These are phyloP conservation scores for Drosophila sechellia DNA, from an alignment of 1,140 invertebrate genomes.

Conservation along the genomic window DNA sequence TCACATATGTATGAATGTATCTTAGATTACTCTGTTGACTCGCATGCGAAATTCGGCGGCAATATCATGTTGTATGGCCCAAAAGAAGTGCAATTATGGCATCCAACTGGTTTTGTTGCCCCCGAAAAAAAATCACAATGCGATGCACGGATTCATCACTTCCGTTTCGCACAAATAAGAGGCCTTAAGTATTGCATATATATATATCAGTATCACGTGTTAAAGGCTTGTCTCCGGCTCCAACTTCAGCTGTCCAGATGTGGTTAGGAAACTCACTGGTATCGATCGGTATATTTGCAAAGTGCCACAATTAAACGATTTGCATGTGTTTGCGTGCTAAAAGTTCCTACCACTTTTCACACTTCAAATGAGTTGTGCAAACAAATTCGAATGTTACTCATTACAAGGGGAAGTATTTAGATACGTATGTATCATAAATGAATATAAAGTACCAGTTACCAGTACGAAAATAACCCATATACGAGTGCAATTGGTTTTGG, in stretches of 20 bases:
- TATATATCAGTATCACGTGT: slow-evolving; percentile 53
- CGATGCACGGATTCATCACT: slow-evolving; percentile 31
- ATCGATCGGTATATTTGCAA: slow-evolving; percentile 46
- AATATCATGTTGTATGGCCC: neutral
- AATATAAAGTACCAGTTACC: slow-evolving; percentile 22
- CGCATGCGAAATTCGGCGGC: neutral
- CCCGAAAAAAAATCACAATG: slow-evolving; percentile 12
- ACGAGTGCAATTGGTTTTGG: slow-evolving; percentile 13
- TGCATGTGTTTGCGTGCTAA: slow-evolving; percentile 41
- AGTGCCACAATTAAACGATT: slow-evolving; percentile 65
- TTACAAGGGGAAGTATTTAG: neutral
- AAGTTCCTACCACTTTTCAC: slow-evolving; percentile 65
- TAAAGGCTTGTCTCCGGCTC: slow-evolving; percentile 46
- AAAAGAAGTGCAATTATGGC: neutral
- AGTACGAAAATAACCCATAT: slow-evolving; percentile 29
- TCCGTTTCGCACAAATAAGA: slow-evolving; percentile 54
- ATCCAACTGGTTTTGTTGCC: slow-evolving; percentile 37
- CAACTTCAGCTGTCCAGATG: slow-evolving; percentile 50
- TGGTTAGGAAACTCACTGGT: slow-evolving; percentile 51
- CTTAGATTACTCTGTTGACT: slow-evolving; percentile 23
- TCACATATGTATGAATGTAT: slow-evolving; percentile 6
- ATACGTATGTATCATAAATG: neutral
- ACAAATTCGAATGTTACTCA: slow-evolving; percentile 38
- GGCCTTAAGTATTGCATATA: slow-evolving; percentile 34
- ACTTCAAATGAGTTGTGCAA: slow-evolving; percentile 58